Evolutionary conservation across 2,113 vertebrate genomes (phyloP), one percentile per base, ranked within the genome.

Genomic region (Melanotaenia duboulayi): DNA sequence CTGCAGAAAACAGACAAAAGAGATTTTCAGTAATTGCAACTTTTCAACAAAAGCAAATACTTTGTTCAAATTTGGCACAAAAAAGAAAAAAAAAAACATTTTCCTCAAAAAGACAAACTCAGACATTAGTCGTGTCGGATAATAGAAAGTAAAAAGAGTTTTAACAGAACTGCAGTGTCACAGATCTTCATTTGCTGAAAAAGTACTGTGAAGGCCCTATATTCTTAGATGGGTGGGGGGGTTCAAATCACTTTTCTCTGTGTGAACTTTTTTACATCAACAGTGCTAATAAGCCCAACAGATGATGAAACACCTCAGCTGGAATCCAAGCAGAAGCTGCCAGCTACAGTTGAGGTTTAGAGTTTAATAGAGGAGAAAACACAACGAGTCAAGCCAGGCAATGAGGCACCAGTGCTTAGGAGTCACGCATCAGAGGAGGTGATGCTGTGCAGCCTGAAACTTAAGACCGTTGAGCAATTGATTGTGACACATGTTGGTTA

Each of bases 361-460:
- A 55, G 50, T 80, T 77, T 78, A 86, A 88, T 55, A 66, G 42
- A 59, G 74, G 23, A 22, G 65, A 52, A 59, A 73, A 80, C 65
- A 76, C 71, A 61, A 82, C 76, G 63, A 66, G 78, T 78, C 78
- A 74, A 81, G 76, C 46, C 68, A 64, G 81, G 74, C 81, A 81
- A 90, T 82, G 81, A 89, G 83, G 78, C 51, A 63, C 25, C 52
- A 48, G 65, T 0, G 61, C 78, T 74, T 16, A 65, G 81, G 62
- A 79, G 87, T 87, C 89, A 92, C 85, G 83, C 88, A 87, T 82
- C 81, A 83, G 73, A 86, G 73, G 72, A 87, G 78, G 79, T 82
- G 81, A 89, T 85, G 60, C 74, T 70, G 81, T 46, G 71, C 39
- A 12, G 59, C 42, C 71, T 59, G 61, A 87, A 81, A 81, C 83